phyloP scores from a whole-genome alignment of 2,888 invertebrate genomes.

The Theretra japonica region DNA sequence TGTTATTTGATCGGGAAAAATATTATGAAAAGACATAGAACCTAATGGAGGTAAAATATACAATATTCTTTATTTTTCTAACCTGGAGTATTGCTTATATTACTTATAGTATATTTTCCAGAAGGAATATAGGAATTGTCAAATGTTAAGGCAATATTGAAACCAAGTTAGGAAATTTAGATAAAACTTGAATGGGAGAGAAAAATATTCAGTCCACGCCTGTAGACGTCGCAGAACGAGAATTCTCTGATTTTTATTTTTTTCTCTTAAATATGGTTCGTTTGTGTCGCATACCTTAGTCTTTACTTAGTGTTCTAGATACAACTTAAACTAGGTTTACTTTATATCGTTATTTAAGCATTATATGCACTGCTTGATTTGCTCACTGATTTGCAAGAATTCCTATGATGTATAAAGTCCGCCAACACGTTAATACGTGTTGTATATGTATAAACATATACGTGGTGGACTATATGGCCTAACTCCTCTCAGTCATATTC shows the following conservation, averaged over 20 bases:
- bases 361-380: too few species aligned
- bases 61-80: background rate
- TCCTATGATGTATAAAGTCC: too few species aligned
- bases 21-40: background rate
- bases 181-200: conserved; percentile 13
- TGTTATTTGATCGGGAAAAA: too few species aligned
- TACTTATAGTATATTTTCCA: background rate
- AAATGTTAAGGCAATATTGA: conserved; percentile 26
- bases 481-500: too few species aligned
- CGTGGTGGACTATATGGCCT: too few species aligned
- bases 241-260: conserved; percentile 10
- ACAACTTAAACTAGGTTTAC: background rate
- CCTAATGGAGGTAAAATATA: background rate
- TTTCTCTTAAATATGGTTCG: conserved; percentile 5
- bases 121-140: conserved; percentile 33
- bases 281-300: background rate
- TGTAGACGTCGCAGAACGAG: background rate
- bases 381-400: too few species aligned
- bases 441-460: too few species aligned
- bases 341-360: too few species aligned
- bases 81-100: background rate
- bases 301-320: conserved; percentile 7
- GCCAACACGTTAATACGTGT: too few species aligned
- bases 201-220: conserved; percentile 19
- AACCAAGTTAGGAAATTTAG: conserved; percentile 23